Base-by-base conservation (phyloP, 2,888 invertebrate genomes). In the Xanthia icteritia region DNA sequence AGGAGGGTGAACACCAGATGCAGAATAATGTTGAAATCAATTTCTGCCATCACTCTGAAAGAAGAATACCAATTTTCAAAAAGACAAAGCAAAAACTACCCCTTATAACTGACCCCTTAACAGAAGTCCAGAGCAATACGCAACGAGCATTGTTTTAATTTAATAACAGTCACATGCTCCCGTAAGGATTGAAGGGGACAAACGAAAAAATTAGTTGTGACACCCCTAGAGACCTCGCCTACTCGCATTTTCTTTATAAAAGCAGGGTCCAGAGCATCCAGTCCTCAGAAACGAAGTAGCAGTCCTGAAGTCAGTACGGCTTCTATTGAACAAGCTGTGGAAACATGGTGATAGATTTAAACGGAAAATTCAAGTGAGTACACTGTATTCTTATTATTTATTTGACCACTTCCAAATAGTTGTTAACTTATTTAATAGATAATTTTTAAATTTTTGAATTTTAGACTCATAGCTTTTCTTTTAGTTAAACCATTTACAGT, bases 131-230 rank as follows among this genome's bases (percentile, higher is more conserved):
- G 91, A 93, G 92, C 93, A 95, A 95, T 95, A 92, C 91, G 90
- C 89, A 88, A 88, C 89, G 71, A 91, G 91, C 93, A 92, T 92
- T 95, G 95, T 95, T 96, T 95, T 96, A 96, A 96, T 96, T 95
- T 95, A 96, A 96, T 96, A 96, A 95, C 94, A 90, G 93, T 92
- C 93, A 90, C 91, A 76, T 68, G 70, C 90, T 91, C 94, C 88
- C 90, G 83, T 82, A 81, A 88, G 91, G 87, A 86, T 86, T 85
- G 87, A 87, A 78, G 23, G n/a, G 83, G 89, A 93, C 89, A 91
- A 91, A 92, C 89, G 89, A 92, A 93, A 92, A 94, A 93, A 94
- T 93, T 91, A 77, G 84, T 89, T 89, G 89, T 83, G 93, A 90
- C 95, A 94, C 88, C 96, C 96, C 95, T 94, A 68, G 94, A 92